Evolutionary conservation across 2,797 vertebrate genomes (phyloP), one percentile per base, ranked within the genome.

Genomic region (Bradypus variegatus): DNA sequence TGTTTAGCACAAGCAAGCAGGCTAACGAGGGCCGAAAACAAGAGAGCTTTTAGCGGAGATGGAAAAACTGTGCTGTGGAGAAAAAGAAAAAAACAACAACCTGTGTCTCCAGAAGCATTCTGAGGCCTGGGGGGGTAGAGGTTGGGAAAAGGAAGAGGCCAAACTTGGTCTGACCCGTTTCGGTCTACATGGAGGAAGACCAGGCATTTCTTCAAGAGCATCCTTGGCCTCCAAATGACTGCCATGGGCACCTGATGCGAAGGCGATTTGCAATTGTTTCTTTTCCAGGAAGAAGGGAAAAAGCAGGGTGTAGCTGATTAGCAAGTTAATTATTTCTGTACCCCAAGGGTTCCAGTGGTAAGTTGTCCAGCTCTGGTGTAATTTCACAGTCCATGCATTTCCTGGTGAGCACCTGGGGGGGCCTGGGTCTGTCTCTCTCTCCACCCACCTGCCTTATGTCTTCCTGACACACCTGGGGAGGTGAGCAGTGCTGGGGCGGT

Each of bases 311-410:
- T 93, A 96, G 95, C 96, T 96, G 96, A 97, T 97, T 97, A 97
- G 97, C 96, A 97, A 97, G 97, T 97, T 97, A 97, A 97, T 97
- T 97, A 97, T 97, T 96, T 92, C 96, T 93, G 96, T 96, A 95
- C 96, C 97, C 96, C 95, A 96, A 96, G 97, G 97, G 97, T 97
- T 95, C 96, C 93, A 95, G 93, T 91, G 92, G 95, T 95, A 96
- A 97, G 96, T 97, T 97, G 96, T 95, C 96, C 91, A 96, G 96
- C 78, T 94, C 95, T 91, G 75, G 95, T 96, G 85, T 96, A 96
- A 97, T 97, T 97, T 97, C 97, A 97, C 97, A 97, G 97, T 97
- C 95, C 33, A 33, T 97, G 97, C 96, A 95, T 97, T 97, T 97
- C 96, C 95, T 95, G 85, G 96, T 93, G 96, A 96, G 94, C 69